These are phyloP conservation scores for Odocoileus virginianus DNA, from an alignment of 2,113 vertebrate species.

Conservation along the genomic window DNA sequence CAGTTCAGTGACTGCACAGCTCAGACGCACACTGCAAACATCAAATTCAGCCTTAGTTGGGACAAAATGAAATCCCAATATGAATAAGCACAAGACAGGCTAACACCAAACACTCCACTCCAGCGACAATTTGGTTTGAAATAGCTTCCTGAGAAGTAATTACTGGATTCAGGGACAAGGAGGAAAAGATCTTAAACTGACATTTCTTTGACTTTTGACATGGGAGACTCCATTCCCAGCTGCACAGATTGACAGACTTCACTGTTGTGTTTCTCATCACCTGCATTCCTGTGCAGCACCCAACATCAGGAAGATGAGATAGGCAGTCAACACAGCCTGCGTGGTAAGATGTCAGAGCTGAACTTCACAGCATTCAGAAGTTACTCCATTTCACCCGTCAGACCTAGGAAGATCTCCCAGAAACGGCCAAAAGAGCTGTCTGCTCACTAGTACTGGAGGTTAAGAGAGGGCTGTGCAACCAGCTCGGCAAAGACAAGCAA, in stretches of 20 bases:
- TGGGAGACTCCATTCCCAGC: background rate
- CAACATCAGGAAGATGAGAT: conserved; percentile 30
- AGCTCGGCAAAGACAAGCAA: background rate
- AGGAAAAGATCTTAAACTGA: background rate
- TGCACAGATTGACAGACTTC: background rate
- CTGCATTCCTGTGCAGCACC: conserved; percentile 47
- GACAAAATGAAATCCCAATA: background rate
- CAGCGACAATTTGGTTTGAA: background rate
- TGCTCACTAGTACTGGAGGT: background rate
- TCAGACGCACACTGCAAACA: background rate
- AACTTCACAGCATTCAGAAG: conserved; percentile 43
- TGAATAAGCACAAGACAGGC: background rate
- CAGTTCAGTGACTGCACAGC: background rate
- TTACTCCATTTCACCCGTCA: conserved; percentile 45
- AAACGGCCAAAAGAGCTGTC: background rate
- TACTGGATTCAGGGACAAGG: background rate
- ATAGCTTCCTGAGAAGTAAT: conserved; percentile 14
- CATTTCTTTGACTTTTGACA: background rate
- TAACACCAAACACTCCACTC: background rate
- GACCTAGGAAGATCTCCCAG: conserved; percentile 24
- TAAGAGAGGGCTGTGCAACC: conserved; percentile 12
- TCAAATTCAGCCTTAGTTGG: background rate
- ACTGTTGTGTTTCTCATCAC: background rate
- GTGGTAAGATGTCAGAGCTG: conserved; percentile 24
- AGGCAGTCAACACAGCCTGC: conserved; percentile 35